A percentile compares a stretch with the other conserved stretches of the same genome.
Evolutionary conservation across 2,113 vertebrate species (phyloP).

Genomic region (Cathartes aura): DNA sequence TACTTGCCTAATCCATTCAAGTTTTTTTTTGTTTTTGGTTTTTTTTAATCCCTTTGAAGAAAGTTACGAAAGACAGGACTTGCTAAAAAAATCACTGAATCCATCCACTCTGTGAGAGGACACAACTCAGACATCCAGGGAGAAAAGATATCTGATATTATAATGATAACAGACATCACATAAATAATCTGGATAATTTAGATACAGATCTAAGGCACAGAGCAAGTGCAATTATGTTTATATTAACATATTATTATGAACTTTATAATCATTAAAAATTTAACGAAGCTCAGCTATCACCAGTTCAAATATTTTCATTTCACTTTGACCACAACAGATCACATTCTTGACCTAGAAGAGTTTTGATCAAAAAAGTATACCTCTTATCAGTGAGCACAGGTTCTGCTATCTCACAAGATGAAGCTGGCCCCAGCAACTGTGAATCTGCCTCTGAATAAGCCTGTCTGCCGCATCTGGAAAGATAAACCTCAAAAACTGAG

Average conservation of each 20-base stretch:
- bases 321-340: not conserved
- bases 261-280: not conserved
- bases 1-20: not conserved
- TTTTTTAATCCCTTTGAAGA: not conserved
- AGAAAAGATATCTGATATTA: not conserved
- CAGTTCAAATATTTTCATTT: not conserved
- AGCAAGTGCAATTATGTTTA: not conserved
- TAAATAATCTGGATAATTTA: conserved; percentile 3
- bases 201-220: not conserved
- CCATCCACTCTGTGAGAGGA: not conserved
- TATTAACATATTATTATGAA: not conserved
- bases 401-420: not conserved
- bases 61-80: not conserved
- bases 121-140: not conserved
- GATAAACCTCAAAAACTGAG: not conserved
- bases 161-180: not conserved
- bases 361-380: not conserved
- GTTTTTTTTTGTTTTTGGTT: not conserved
- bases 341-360: not conserved
- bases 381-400: not conserved
- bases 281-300: not conserved
- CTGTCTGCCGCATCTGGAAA: not conserved
- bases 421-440: not conserved
- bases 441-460: not conserved
- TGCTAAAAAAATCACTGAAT: not conserved